Evolutionary conservation across 1,140 invertebrate species (phyloP).

Genomic region (Heterodera carotae): DNA sequence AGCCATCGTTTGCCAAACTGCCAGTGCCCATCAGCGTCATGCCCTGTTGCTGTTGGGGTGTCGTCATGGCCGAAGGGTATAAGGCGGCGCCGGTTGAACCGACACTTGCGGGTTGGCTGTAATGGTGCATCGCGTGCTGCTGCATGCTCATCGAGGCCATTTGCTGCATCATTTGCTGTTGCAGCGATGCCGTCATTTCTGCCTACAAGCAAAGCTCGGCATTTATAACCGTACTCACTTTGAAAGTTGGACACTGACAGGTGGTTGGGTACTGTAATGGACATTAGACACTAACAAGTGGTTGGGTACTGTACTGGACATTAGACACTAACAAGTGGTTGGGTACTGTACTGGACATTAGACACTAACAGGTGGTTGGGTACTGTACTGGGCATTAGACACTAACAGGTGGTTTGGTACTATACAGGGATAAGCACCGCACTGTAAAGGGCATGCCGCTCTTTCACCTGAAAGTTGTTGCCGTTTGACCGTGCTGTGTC

Average conservation of each 20-base stretch:
- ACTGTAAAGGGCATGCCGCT: too few species aligned
- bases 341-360: too few species aligned
- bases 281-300: too few species aligned
- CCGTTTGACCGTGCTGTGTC: background rate
- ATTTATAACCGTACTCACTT: background rate
- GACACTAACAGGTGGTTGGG: too few species aligned
- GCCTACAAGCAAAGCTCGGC: background rate
- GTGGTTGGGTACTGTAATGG: too few species aligned
- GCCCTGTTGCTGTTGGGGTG: too few species aligned
- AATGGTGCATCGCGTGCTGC: background rate
- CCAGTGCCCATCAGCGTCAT: background rate
- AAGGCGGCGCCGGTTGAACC: background rate
- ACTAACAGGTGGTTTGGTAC: too few species aligned
- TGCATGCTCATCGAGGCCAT: conserved; percentile 9
- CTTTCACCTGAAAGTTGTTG: conserved; percentile 7
- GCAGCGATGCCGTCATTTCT: conserved; percentile 2
- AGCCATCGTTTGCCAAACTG: background rate
- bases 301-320: too few species aligned
- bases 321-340: too few species aligned
- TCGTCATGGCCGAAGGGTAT: background rate
- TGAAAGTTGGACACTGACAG: background rate
- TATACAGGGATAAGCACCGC: too few species aligned
- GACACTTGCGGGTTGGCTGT: background rate
- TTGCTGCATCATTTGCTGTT: conserved; percentile 11
- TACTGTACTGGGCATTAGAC: too few species aligned